These are phyloP conservation scores for Cephus sareptanus DNA, from an alignment of 2,888 invertebrate genomes.

Conservation along the genomic window DNA sequence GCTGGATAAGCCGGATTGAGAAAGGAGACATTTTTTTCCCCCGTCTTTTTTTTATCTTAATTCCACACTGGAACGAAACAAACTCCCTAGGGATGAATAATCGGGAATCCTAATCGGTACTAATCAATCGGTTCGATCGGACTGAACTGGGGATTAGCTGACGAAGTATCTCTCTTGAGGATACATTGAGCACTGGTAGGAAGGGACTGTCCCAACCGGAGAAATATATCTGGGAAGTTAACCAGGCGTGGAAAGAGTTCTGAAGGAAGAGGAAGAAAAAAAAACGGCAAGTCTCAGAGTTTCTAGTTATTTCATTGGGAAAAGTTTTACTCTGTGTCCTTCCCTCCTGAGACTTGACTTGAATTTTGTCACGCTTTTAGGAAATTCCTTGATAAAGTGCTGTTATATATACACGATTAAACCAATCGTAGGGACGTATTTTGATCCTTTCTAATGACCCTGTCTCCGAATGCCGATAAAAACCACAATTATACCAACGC, in stretches of 20 bases:
- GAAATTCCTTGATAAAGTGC: neutral
- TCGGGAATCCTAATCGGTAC: neutral
- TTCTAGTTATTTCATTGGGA: neutral
- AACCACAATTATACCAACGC: neutral
- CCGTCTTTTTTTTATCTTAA: neutral
- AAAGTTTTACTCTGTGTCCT: too few species aligned
- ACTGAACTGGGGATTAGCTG: slow-evolving; percentile 1
- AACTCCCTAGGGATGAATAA: neutral
- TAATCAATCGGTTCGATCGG: slow-evolving; percentile 3
- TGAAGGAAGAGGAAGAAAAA: neutral
- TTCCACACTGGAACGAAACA: neutral
- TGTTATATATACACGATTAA: neutral
- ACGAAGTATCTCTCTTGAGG: slow-evolving; percentile 3
- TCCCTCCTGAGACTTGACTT: neutral
- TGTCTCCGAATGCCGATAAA: neutral
- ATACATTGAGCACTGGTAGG: neutral
- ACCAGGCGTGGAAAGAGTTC: slow-evolving; percentile 2
- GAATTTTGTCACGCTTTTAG: neutral
- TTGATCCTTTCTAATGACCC: neutral
- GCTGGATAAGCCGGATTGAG: neutral
- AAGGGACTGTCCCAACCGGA: neutral
- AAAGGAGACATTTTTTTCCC: neutral
- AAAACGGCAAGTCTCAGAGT: neutral
- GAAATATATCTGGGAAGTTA: slow-evolving; percentile 1
- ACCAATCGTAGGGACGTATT: neutral